Evolutionary conservation across 2,888 invertebrate genomes (phyloP).

Genomic region (Drosophila kambysellisi): DNA sequence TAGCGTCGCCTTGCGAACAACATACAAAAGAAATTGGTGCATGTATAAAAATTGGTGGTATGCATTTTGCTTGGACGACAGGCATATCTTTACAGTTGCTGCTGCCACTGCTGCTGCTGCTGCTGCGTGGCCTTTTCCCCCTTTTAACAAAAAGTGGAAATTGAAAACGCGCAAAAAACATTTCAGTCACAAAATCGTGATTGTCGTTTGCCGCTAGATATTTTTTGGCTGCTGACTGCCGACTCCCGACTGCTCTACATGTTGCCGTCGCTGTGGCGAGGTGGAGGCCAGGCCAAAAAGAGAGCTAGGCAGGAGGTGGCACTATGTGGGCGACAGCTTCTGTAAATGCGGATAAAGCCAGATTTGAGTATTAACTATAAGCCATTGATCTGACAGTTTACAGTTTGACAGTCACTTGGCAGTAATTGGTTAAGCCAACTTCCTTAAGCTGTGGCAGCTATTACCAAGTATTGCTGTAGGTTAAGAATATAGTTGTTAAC

Average conservation of each 20-base stretch:
- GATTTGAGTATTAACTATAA: not conserved
- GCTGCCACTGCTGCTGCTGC: slow-evolving; percentile 27
- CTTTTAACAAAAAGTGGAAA: slow-evolving; percentile 64
- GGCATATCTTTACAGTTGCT: slow-evolving; percentile 52
- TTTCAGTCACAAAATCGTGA: slow-evolving; percentile 77
- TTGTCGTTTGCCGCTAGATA: slow-evolving; percentile 78
- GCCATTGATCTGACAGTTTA: not conserved
- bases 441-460: not conserved
- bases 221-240: slow-evolving; percentile 36
- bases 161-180: slow-evolving; percentile 77
- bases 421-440: not conserved
- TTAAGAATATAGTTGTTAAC: too few relatives aligned
- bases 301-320: slow-evolving; percentile 16
- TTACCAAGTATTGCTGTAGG: not conserved
- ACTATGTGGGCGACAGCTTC: slow-evolving; percentile 43
- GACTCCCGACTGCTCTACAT: not conserved
- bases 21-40: slow-evolving; percentile 30
- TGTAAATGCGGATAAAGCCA: slow-evolving; percentile 14
- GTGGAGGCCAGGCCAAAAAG: slow-evolving; percentile 9
- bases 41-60: slow-evolving; percentile 46
- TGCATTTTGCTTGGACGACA: slow-evolving; percentile 61
- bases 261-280: slow-evolving; percentile 18
- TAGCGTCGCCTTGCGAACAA: slow-evolving; percentile 72
- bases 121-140: slow-evolving; percentile 71
- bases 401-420: not conserved